Percentiles rank a stretch among this genome's conserved stretches.
phyloP scores from a whole-genome alignment of 1,140 invertebrate genomes.

The Habropoda laboriosa region DNA sequence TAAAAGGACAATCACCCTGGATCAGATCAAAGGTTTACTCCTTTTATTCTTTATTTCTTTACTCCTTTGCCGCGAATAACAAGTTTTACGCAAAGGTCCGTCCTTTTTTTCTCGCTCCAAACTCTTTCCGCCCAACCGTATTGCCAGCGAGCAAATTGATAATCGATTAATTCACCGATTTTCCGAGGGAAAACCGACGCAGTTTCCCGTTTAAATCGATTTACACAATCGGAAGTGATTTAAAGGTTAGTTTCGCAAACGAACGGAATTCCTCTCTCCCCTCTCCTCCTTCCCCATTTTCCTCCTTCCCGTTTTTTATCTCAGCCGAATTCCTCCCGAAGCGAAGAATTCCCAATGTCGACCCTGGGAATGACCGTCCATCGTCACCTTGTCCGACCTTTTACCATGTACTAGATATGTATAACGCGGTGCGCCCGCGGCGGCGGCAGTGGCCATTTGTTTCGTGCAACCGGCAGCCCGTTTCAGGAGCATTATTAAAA shows the following conservation, averaged over 20 bases:
- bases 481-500: constrained; percentile 61
- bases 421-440: constrained; percentile 30
- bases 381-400: constrained; percentile 22
- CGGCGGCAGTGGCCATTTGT: constrained; percentile 56
- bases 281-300: background rate
- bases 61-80: background rate
- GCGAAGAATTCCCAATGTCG: background rate
- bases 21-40: too few species aligned
- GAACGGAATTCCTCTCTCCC: background rate
- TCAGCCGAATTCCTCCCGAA: background rate
- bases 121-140: background rate
- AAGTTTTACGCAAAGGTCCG: background rate
- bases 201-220: constrained; percentile 51
- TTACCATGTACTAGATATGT: too few species aligned
- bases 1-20: background rate
- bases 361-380: background rate
- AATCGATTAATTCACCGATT: constrained; percentile 63
- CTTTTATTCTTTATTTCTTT: background rate
- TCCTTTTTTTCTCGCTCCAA: background rate
- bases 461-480: constrained; percentile 27
- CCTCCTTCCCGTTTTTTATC: background rate
- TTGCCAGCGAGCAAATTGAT: constrained; percentile 59
- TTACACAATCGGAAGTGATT: constrained; percentile 58
- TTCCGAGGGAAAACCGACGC: background rate
- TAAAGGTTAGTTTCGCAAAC: constrained; percentile 24